Base-by-base conservation (phyloP, 2,113 vertebrate species). In the Mixornis gularis region DNA sequence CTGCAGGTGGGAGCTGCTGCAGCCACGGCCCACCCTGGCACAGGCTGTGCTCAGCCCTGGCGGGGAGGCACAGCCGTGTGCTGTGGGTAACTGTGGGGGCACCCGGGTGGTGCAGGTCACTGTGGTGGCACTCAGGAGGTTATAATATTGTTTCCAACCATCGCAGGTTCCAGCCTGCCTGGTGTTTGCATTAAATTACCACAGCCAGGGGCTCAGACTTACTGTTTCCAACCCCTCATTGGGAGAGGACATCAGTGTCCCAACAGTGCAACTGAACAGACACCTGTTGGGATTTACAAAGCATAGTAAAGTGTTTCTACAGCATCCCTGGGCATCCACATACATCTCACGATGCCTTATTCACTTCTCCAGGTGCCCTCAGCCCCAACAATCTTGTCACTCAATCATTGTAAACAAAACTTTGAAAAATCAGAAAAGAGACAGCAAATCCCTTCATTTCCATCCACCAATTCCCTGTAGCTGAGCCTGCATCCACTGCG, bases 11-110 rank as follows among this genome's bases (percentile, higher is more conserved):
- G 36, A 79, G 63, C 43, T 9, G 1, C 38, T 1, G 3, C n/a
- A 5, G 1, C 17, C 41, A 7, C 2, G 0, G 21, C 8, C 1
- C 8, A 17, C 20, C 40, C 40, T 1, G 0, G 2, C 3, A 0
- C 22, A 4, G 1, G 51, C 46, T 1, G 0, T 1, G 13, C 62
- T 8, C 0, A 1, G 22, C 52, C 30, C 81, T 0, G 7, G 73
- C 19, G 0, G 0, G 68, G 41, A 43, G 56, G 80, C 4, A 0
- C 18, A 1, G 78, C 56, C 6, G 0, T 1, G 0, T 34, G 46
- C 13, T 53, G 29, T 8, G 27, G 27, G 27, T 30, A 30, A 30
- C 17, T 19, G 0, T 9, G 43, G 43, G 14, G 48, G 15, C 8
- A 8, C 62, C 71, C 82, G 12, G 81, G 25, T 43, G 43, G 43